Conservation (phyloP, 92 coral and sea anemone genomes). For the Isaurus tuberculatus region DNA sequence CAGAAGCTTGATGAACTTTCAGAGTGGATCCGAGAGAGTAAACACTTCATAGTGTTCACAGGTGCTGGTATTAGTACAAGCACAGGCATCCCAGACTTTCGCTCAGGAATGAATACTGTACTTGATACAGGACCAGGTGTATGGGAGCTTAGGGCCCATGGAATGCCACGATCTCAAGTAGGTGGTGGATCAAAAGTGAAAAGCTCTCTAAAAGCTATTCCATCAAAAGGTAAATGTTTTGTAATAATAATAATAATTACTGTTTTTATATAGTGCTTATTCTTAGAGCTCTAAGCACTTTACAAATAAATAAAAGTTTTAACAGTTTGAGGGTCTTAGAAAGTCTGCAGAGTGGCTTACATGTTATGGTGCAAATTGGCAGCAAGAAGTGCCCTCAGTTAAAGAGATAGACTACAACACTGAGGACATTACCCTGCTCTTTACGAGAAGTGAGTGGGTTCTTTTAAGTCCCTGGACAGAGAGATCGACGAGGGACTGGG, state of each 20-base stretch:
- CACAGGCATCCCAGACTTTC: slow-evolving; percentile 78
- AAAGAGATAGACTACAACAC: too few species aligned
- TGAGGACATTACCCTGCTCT: too few species aligned
- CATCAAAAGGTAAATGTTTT: slow-evolving; percentile 51
- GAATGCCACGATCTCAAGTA: slow-evolving; percentile 44
- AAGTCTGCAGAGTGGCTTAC: too few species aligned
- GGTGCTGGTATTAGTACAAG: slow-evolving; percentile 89
- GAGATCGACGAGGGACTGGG: too few species aligned
- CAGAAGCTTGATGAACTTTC: slow-evolving; percentile 59
- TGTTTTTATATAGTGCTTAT: too few species aligned
- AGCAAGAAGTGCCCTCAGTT: too few species aligned
- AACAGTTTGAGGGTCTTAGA: too few species aligned
- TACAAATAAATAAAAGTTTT: too few species aligned
- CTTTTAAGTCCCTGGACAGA: too few species aligned
- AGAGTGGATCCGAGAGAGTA: slow-evolving; percentile 71
- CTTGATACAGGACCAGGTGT: slow-evolving; percentile 77
- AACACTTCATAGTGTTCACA: slow-evolving; percentile 74
- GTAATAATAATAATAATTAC: not conserved
- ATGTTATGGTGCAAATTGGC: too few species aligned
- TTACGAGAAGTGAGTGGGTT: too few species aligned
- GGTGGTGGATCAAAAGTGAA: slow-evolving; percentile 46
- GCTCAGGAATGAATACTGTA: slow-evolving; percentile 82
- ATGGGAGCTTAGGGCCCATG: slow-evolving; percentile 71
- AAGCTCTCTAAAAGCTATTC: slow-evolving; percentile 63
- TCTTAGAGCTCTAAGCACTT: too few species aligned